Base-by-base conservation (phyloP, 2,888 invertebrate species). In the Rhodophaea formosa region DNA sequence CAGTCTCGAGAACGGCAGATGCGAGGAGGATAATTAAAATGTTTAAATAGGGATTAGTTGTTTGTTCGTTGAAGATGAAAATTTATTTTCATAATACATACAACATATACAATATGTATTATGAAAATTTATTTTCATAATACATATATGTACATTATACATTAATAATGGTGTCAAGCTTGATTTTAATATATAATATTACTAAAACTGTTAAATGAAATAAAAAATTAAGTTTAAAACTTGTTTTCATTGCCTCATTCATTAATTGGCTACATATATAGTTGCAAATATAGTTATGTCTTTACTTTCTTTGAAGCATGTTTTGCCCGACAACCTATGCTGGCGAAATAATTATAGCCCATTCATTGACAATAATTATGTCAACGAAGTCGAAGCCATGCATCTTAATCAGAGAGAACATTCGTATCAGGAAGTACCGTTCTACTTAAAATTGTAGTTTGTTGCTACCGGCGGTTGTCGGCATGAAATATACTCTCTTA, bases 401-500 rank as follows among this genome's bases (percentile, higher is more conserved):
- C 62, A 66, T 70, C 63, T 68, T 67, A 71, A 72, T 71, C 65
- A 63, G 57, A 61, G 56, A 63, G 68, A 12, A 39, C n/a, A 65
- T 69, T 66, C 63, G 69, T 69, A 66, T 72, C 66, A 58, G 59
- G 59, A 62, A 66, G 63, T 69, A 65, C 62, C 63, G 69, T 64
- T 66, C 44, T 54, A 45, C 53, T 46, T 55, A 45, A 66, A 63
- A 63, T 43, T 42, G 49, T 60, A 58, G 57, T 60, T 45, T 15
- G 32, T 54, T 60, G 63, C 68, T 59, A 65, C 63, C 66, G 65
- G 60, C 59, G 67, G 64, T 71, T 62, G 67, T 44, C 30, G 61
- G 63, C 62, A 63, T 73, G 64, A 73, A 72, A 72, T 74, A 75
- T 75, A 70, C 35, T 51, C 35, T 51, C 49, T 32, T 8, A 32